phyloP scores from a whole-genome alignment of 2,888 invertebrate genomes.

The Drosophila falleni region DNA sequence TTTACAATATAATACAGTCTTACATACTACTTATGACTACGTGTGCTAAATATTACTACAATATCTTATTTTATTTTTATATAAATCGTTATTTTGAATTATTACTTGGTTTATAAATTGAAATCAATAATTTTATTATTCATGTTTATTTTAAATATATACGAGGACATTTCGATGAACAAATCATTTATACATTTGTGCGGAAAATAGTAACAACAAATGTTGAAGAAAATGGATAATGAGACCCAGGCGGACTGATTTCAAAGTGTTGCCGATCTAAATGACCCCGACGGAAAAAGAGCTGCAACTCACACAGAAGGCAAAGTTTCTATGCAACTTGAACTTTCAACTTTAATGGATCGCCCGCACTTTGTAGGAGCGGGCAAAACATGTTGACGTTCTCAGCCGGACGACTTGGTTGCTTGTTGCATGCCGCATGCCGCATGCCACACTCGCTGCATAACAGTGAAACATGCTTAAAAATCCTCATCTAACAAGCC shows the following conservation, averaged over 20 bases:
- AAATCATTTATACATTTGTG: not conserved
- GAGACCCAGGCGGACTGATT: slow-evolving; percentile 3
- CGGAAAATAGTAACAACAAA: not conserved
- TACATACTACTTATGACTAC: no score
- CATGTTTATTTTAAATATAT: no score
- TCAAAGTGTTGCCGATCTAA: slow-evolving; percentile 38
- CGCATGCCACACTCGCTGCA: slow-evolving; percentile 17
- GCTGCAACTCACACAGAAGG: slow-evolving; percentile 23
- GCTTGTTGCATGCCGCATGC: slow-evolving; percentile 5
- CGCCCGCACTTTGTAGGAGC: slow-evolving; percentile 69
- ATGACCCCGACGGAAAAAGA: slow-evolving; percentile 33
- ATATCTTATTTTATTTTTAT: no score
- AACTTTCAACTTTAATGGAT: slow-evolving; percentile 69
- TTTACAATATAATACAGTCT: no score
- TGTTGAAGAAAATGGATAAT: not conserved
- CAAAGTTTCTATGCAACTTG: slow-evolving; percentile 28
- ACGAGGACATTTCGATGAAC: no score
- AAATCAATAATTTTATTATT: no score
- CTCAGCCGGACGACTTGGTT: slow-evolving; percentile 11
- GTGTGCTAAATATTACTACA: no score
- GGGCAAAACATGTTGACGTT: slow-evolving; percentile 67
- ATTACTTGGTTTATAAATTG: no score
- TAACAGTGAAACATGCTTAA: slow-evolving; percentile 38
- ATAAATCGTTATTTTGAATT: no score
- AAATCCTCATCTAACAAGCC: slow-evolving; percentile 72